Evolutionary conservation across 2,113 vertebrate species (phyloP).

Genomic region (Albula glossodonta): DNA sequence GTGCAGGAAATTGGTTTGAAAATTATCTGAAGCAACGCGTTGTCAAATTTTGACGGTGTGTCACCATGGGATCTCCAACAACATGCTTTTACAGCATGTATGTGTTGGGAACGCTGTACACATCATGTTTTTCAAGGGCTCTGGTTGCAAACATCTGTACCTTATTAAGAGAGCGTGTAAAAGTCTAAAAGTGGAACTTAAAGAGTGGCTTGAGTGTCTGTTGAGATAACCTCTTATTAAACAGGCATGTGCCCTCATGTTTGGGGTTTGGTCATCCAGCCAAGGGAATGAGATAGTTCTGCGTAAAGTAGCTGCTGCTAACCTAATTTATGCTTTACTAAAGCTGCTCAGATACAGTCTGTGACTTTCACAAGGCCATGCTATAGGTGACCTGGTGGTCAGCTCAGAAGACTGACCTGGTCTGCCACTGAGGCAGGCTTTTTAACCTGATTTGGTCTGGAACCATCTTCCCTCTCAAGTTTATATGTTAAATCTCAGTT

Average conservation of each 20-base stretch:
- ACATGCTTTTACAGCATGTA: background rate
- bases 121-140: background rate
- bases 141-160: slow-evolving; percentile 47
- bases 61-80: background rate
- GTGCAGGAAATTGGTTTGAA: background rate
- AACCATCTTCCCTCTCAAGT: background rate
- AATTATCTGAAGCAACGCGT: background rate
- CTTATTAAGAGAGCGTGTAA: slow-evolving; percentile 44
- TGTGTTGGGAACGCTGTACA: background rate
- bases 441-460: background rate
- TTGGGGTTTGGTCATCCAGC: slow-evolving; percentile 42
- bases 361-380: background rate
- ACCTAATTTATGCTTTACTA: background rate
- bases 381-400: background rate
- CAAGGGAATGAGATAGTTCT: slow-evolving; percentile 22
- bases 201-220: slow-evolving; percentile 8
- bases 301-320: slow-evolving; percentile 23
- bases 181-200: slow-evolving; percentile 41
- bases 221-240: slow-evolving; percentile 49
- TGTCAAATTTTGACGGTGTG: background rate
- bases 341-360: background rate
- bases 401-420: background rate
- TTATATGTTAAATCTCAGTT: too few species aligned
- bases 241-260: slow-evolving; percentile 43
- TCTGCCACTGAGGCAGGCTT: background rate